phyloP scores from a whole-genome alignment of 2,113 vertebrate species.

The Chloropsis cyanopogon region DNA sequence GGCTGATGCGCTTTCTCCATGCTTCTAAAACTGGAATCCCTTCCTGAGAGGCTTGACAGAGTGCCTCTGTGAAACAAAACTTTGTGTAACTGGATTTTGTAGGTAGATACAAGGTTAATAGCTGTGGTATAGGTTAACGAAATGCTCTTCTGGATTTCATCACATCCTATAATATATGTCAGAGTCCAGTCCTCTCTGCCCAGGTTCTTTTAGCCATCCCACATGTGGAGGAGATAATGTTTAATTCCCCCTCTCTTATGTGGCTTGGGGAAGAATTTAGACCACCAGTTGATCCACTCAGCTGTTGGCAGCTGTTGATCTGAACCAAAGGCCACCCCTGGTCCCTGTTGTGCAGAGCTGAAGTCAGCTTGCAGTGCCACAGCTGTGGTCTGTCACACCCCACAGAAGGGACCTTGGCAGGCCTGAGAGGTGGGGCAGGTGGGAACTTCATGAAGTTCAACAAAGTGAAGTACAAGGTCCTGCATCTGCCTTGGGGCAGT shows the following conservation, averaged over 20 bases:
- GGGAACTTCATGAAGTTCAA: neutral
- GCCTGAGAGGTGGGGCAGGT: neutral
- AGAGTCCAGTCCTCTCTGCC: neutral
- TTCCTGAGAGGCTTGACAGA: neutral
- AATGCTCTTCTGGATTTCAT: neutral
- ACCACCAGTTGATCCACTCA: neutral
- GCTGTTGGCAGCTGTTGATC: neutral
- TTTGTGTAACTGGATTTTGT: neutral
- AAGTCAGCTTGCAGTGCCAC: neutral
- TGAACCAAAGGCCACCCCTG: neutral
- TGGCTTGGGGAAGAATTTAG: neutral
- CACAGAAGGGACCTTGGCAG: neutral
- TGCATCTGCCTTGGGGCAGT: accelerated
- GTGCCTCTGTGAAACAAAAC: neutral
- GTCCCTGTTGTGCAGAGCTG: neutral
- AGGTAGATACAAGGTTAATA: neutral
- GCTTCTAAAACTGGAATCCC: neutral
- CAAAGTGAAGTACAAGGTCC: neutral
- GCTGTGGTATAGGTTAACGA: neutral
- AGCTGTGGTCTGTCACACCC: neutral
- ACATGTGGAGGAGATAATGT: neutral
- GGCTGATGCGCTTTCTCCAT: neutral
- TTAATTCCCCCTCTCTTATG: neutral
- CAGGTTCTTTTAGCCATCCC: neutral
- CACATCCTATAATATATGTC: neutral